Conservation (phyloP, 2,113 vertebrate genomes). For the Gasterosteus aculeatus region DNA sequence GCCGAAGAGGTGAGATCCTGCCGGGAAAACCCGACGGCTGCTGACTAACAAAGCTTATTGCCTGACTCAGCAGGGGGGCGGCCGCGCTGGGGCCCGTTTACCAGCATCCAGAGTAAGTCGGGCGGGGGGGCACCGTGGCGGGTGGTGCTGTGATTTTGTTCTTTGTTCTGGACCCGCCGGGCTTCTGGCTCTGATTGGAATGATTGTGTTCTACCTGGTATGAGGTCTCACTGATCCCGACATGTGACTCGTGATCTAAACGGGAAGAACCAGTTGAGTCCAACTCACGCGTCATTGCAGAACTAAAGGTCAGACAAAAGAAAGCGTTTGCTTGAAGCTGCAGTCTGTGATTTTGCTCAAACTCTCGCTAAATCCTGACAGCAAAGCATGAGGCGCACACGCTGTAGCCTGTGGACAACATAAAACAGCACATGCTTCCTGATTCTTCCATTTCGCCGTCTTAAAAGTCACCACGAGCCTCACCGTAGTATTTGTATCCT, state of each 20-base stretch:
- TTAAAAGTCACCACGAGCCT: too few relatives aligned
- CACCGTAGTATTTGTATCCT: neutral
- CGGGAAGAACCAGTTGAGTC: conserved; percentile 24
- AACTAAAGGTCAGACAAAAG: conserved; percentile 1
- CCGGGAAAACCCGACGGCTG: conserved; percentile 51
- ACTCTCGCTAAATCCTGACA: neutral
- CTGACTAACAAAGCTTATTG: conserved; percentile 56
- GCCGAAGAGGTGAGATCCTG: conserved; percentile 26
- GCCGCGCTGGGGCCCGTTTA: conserved; percentile 51
- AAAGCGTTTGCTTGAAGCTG: neutral
- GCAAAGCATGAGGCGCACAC: neutral
- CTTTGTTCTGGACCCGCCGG: conserved; percentile 51
- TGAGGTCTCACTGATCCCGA: conserved; percentile 43
- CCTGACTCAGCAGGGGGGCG: conserved; percentile 52
- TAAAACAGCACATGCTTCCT: too few relatives aligned
- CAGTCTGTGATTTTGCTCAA: neutral
- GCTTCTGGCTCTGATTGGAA: conserved; percentile 56
- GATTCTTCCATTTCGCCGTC: too few relatives aligned
- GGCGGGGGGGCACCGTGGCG: conserved; percentile 35
- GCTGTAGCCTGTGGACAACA: neutral
- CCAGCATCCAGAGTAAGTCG: conserved; percentile 47
- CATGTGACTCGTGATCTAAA: conserved; percentile 33
- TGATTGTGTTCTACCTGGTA: conserved; percentile 38
- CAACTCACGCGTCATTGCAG: conserved; percentile 1
- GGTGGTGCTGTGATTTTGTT: conserved; percentile 54